Conservation (phyloP, 1,140 invertebrate genomes). For the Drosophila punjabiensis region DNA sequence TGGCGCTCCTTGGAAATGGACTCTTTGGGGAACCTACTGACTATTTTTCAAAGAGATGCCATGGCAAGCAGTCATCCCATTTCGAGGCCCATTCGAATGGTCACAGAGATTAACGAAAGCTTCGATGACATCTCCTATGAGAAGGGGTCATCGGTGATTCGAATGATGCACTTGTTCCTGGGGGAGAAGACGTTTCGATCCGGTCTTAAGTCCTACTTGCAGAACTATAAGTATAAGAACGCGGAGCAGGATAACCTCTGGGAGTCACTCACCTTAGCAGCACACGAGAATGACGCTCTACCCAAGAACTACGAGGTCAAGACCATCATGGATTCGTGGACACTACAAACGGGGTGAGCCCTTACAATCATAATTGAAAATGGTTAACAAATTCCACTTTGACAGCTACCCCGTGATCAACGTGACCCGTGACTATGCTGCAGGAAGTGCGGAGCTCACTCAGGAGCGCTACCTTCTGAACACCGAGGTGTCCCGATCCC, state of each 20-base stretch:
- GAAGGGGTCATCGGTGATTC: constrained; percentile 92
- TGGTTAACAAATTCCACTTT: not conserved
- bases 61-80: constrained; percentile 88
- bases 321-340: constrained; percentile 93
- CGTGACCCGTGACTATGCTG: constrained; percentile 87
- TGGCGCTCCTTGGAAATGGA: constrained; percentile 89
- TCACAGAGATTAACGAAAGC: constrained; percentile 93
- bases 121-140: constrained; percentile 95
- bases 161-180: constrained; percentile 95
- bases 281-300: constrained; percentile 85
- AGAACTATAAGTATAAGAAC: constrained; percentile 88
- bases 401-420: constrained; percentile 90
- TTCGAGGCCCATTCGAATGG: constrained; percentile 87
- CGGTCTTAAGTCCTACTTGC: constrained; percentile 89
- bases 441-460: not conserved
- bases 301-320: constrained; percentile 87
- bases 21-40: constrained; percentile 86
- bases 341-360: constrained; percentile 89
- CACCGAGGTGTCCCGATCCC: not conserved
- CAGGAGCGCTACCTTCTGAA: not conserved
- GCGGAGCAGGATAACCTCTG: constrained; percentile 94
- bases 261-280: constrained; percentile 89
- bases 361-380: too few relatives aligned
- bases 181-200: constrained; percentile 90
- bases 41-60: constrained; percentile 86